These are phyloP conservation scores for Wiebesia pumilae DNA, from an alignment of 1,140 invertebrate genomes.

Conservation along the genomic window DNA sequence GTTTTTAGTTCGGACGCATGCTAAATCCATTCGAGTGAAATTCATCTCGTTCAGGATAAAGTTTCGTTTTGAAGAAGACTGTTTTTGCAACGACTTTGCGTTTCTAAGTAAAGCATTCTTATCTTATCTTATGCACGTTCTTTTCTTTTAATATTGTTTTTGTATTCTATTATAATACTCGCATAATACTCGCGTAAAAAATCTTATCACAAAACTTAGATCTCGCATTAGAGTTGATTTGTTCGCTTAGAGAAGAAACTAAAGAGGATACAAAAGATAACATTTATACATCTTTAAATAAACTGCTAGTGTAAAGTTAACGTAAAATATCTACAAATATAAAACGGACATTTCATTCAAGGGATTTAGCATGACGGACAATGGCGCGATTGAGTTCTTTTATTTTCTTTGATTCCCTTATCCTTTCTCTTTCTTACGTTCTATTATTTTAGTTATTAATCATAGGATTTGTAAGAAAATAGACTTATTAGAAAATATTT, in stretches of 20 bases:
- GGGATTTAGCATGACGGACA: conserved; percentile 41
- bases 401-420: conserved; percentile 14
- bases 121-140: no score
- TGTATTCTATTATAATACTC: no score
- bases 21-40: conserved; percentile 13
- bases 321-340: neutral
- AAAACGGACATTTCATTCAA: conserved; percentile 31
- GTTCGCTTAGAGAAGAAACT: no score
- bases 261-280: no score
- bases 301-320: neutral
- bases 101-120: no score
- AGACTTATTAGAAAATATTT: neutral
- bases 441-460: conserved; percentile 39
- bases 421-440: conserved; percentile 1
- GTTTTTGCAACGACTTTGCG: no score
- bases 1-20: neutral
- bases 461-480: conserved; percentile 50
- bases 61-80: no score
- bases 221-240: no score
- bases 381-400: conserved; percentile 37
- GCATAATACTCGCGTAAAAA: no score
- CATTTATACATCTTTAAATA: neutral
- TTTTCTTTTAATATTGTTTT: no score
- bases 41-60: neutral
- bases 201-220: no score